Conservation (phyloP, 1,140 invertebrate species). For the Trichogramma pretiosum region DNA sequence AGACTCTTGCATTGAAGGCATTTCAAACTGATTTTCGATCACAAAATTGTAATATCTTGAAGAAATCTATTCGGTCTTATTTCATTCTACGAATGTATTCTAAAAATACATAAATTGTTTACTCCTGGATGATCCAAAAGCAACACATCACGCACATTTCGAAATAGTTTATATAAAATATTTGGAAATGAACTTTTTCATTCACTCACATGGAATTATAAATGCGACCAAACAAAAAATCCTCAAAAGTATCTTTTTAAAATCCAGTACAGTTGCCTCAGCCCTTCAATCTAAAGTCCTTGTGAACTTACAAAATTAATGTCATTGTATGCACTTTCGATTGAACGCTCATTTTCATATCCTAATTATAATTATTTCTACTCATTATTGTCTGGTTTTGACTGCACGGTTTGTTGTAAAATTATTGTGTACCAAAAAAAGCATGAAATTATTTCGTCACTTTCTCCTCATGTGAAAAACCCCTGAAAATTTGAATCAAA, state of each 20-base stretch:
- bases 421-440: too few species aligned
- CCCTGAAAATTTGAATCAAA: too few species aligned
- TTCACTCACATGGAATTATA: neutral
- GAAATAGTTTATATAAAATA: neutral
- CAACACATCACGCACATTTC: conserved; percentile 4
- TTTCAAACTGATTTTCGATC: conserved; percentile 4
- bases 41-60: conserved; percentile 8
- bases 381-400: neutral
- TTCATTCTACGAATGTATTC: too few species aligned
- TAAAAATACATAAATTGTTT: too few species aligned
- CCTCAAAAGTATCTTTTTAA: neutral
- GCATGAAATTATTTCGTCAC: too few species aligned
- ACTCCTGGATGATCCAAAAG: conserved; percentile 8
- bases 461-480: too few species aligned
- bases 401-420: too few species aligned
- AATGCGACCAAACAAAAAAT: neutral
- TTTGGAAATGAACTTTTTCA: conserved; percentile 4
- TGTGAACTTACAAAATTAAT: too few species aligned
- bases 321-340: too few species aligned
- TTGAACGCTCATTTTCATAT: neutral
- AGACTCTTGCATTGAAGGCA: conserved; percentile 9
- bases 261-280: conserved; percentile 17
- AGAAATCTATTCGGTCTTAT: too few species aligned
- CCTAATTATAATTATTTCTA: neutral
- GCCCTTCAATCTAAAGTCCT: conserved; percentile 10